These are phyloP conservation scores for Triplophysa tibetana DNA, from an alignment of 2,113 vertebrate species.

Conservation along the genomic window DNA sequence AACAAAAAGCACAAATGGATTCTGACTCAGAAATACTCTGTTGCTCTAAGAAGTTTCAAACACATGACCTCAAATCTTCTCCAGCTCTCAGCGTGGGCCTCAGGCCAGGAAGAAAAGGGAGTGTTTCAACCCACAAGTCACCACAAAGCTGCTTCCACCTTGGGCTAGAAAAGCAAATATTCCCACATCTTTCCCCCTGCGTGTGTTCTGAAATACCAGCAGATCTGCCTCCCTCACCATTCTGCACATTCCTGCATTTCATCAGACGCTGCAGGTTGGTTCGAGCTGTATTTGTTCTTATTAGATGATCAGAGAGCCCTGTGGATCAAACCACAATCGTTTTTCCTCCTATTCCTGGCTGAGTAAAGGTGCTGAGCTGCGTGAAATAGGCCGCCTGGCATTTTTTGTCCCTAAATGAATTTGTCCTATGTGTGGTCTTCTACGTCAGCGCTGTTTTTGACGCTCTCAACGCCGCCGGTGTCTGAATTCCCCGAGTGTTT, in stretches of 20 bases:
- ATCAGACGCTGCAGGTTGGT: slow-evolving; percentile 11
- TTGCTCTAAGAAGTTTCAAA: not conserved
- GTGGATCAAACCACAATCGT: slow-evolving; percentile 35
- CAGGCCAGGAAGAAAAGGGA: slow-evolving; percentile 8
- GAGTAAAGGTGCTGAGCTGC: not conserved
- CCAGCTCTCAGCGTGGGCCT: not conserved
- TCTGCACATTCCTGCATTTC: slow-evolving; percentile 37
- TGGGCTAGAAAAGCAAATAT: slow-evolving; percentile 7
- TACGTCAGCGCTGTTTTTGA: not conserved
- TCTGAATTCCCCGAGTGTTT: slow-evolving; percentile 32
- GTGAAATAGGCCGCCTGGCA: slow-evolving; percentile 5
- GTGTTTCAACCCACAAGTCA: slow-evolving; percentile 11
- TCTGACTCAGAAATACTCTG: not conserved
- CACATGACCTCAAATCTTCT: not conserved
- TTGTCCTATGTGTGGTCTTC: not conserved
- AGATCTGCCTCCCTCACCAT: slow-evolving; percentile 48
- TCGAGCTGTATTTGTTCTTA: slow-evolving; percentile 23
- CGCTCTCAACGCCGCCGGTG: too few species aligned
- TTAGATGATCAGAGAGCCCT: slow-evolving; percentile 17
- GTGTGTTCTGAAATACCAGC: slow-evolving; percentile 23
- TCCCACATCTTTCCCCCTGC: slow-evolving; percentile 16
- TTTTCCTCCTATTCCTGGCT: slow-evolving; percentile 5
- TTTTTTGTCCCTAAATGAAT: slow-evolving; percentile 13
- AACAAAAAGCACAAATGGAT: not conserved
- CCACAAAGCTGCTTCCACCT: not conserved